A percentile compares a stretch with the other conserved stretches of the same genome.
Conservation (phyloP, 2,113 vertebrate species). For the Stercorarius parasiticus region DNA sequence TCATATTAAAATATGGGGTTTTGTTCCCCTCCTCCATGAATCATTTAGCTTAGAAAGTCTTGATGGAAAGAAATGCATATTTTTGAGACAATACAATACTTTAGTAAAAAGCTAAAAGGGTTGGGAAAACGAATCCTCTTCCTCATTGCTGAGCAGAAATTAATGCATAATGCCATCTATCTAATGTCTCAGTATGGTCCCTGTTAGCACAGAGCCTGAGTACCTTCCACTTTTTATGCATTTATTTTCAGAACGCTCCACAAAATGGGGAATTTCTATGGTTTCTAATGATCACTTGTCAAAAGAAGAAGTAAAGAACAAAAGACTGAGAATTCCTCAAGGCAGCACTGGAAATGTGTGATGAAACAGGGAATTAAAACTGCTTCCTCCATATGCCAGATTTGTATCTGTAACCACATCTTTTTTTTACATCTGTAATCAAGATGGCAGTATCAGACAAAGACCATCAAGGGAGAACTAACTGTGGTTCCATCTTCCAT, state of each 20-base stretch:
- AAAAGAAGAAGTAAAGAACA: background rate
- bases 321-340: background rate
- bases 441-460: background rate
- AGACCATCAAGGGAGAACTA: background rate
- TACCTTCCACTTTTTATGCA: background rate
- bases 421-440: background rate
- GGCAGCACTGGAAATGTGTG: background rate
- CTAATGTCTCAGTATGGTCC: background rate
- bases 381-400: background rate
- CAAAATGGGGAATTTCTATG: background rate
- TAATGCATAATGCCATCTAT: background rate
- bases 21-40: slow-evolving; percentile 19
- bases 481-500: background rate
- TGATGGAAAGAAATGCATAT: slow-evolving; percentile 48
- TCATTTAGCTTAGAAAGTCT: background rate
- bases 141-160: background rate
- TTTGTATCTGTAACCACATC: background rate
- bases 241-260: background rate
- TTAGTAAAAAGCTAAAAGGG: background rate
- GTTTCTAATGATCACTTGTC: background rate
- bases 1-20: slow-evolving; percentile 59
- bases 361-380: background rate
- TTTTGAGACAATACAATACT: slow-evolving; percentile 12
- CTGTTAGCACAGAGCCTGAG: background rate
- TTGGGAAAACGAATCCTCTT: background rate